These are phyloP conservation scores for Dasypogon diadema DNA, from an alignment of 2,888 invertebrate species.

Conservation along the genomic window DNA sequence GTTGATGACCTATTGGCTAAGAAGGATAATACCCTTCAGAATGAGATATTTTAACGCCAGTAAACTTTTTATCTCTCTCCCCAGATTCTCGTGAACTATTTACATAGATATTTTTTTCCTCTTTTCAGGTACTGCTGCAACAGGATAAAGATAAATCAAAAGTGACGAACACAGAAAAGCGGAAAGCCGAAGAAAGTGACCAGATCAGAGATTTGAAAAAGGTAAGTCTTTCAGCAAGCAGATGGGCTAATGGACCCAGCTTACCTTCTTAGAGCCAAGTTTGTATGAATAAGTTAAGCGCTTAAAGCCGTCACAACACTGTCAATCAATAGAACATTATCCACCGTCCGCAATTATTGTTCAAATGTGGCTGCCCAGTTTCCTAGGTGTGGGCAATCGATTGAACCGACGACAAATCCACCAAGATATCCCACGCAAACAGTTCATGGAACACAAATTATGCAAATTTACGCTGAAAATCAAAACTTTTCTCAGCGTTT, in stretches of 20 bases:
- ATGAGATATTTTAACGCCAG: not conserved
- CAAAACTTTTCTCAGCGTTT: slow-evolving; percentile 12
- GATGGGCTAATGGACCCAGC: too few species aligned
- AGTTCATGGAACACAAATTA: slow-evolving; percentile 31
- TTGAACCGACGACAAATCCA: not conserved
- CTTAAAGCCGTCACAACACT: too few species aligned
- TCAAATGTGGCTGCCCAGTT: slow-evolving; percentile 6
- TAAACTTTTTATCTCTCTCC: not conserved
- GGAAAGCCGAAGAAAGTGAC: slow-evolving; percentile 86
- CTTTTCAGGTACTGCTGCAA: slow-evolving; percentile 69
- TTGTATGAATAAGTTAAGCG: too few species aligned
- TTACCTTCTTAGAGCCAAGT: too few species aligned
- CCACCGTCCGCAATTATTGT: too few species aligned
- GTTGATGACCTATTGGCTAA: slow-evolving; percentile 7
- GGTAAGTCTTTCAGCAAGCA: slow-evolving; percentile 75
- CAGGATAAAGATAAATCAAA: slow-evolving; percentile 76
- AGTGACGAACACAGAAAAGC: slow-evolving; percentile 79
- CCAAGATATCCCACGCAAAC: slow-evolving; percentile 13
- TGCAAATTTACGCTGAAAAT: slow-evolving; percentile 37
- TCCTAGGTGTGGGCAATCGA: not conserved
- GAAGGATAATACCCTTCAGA: not conserved
- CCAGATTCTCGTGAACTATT: not conserved
- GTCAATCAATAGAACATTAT: slow-evolving; percentile 21
- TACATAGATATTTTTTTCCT: slow-evolving; percentile 3
- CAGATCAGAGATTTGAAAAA: slow-evolving; percentile 88